These are phyloP conservation scores for Opisthograptis luteolata DNA, from an alignment of 2,888 invertebrate genomes.

Conservation along the genomic window DNA sequence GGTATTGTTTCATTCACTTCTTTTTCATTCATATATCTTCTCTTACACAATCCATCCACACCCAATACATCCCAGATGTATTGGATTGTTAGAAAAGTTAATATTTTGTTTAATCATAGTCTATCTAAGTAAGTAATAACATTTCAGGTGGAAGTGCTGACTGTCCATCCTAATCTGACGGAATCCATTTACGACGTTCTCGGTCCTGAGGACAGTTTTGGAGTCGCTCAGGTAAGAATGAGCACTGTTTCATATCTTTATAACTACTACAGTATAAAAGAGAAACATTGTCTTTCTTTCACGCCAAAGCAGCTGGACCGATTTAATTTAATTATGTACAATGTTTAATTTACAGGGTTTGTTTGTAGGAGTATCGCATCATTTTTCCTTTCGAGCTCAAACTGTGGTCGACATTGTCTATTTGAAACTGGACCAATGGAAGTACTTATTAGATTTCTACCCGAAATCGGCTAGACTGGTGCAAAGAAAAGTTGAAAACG, in stretches of 20 bases:
- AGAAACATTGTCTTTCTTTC: too few species aligned
- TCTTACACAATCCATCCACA: too few species aligned
- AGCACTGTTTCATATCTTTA: too few species aligned
- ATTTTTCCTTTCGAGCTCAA: slow-evolving; percentile 81
- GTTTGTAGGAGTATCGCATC: slow-evolving; percentile 78
- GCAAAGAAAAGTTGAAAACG: slow-evolving; percentile 72
- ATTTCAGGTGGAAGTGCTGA: slow-evolving; percentile 79
- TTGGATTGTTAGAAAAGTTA: too few species aligned
- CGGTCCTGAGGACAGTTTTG: slow-evolving; percentile 82
- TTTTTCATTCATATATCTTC: too few species aligned
- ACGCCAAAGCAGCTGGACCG: too few species aligned
- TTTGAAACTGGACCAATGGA: slow-evolving; percentile 79
- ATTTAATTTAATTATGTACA: too few species aligned
- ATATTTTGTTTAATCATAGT: too few species aligned
- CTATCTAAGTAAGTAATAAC: too few species aligned
- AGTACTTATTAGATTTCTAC: slow-evolving; percentile 76
- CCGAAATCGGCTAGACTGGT: slow-evolving; percentile 72
- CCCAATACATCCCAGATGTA: too few species aligned
- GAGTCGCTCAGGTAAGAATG: slow-evolving; percentile 75
- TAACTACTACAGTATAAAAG: too few species aligned
- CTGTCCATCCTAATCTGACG: slow-evolving; percentile 77
- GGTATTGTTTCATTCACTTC: too few species aligned
- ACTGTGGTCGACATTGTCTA: slow-evolving; percentile 81
- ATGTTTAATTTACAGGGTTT: slow-evolving; percentile 71
- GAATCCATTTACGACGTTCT: slow-evolving; percentile 81